phyloP scores from a whole-genome alignment of 1,140 invertebrate species.

The Sitobion miscanthi region DNA sequence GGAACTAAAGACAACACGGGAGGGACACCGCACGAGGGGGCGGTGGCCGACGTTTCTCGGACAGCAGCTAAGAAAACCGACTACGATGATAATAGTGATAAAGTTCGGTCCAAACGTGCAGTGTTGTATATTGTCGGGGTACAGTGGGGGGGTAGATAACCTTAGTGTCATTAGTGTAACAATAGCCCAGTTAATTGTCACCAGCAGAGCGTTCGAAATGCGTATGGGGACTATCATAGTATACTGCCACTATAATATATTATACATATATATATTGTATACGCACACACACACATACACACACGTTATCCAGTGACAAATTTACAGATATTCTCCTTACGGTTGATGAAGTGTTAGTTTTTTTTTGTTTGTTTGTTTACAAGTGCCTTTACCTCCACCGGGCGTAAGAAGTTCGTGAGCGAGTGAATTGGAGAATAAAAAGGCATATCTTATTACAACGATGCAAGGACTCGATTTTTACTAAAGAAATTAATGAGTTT shows the following conservation, averaged over 20 bases:
- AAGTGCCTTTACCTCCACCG: neutral
- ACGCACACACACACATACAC: neutral
- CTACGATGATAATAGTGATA: conserved; percentile 41
- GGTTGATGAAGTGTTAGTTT: neutral
- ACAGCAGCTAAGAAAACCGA: conserved; percentile 50
- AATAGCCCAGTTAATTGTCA: conserved; percentile 56
- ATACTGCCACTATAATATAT: neutral
- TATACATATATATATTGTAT: neutral
- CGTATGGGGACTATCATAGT: neutral
- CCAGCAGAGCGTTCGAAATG: conserved; percentile 19
- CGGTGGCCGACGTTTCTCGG: conserved; percentile 26
- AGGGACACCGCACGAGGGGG: neutral
- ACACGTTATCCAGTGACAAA: neutral
- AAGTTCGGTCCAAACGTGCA: conserved; percentile 22
- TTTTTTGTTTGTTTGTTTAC: neutral
- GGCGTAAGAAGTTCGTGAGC: neutral
- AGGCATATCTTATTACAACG: conserved; percentile 1
- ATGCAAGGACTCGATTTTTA: neutral
- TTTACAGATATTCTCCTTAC: neutral
- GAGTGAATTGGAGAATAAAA: conserved; percentile 8
- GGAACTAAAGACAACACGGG: conserved; percentile 24
- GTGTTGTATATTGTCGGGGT: neutral
- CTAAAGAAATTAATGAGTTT: neutral
- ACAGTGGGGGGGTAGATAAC: conserved; percentile 5
- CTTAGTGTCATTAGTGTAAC: conserved; percentile 48